Conservation (phyloP, 1,140 invertebrate genomes). For the Bombus pyrosoma region DNA sequence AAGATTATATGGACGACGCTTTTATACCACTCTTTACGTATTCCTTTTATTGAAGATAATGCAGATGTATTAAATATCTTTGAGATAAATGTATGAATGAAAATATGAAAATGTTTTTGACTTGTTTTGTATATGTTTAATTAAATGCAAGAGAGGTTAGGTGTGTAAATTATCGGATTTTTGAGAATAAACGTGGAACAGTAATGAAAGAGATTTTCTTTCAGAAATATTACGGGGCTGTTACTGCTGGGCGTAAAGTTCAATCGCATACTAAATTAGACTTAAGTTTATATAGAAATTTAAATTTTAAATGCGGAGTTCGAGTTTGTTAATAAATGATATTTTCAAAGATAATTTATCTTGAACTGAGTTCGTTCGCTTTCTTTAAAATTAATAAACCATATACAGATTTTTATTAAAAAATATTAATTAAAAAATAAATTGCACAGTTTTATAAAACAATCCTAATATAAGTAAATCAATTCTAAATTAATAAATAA, state of each 20-base stretch:
- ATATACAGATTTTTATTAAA: background rate
- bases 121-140: no score
- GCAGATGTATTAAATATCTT: background rate
- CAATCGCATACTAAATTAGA: background rate
- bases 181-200: background rate
- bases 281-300: background rate
- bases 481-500: background rate
- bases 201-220: background rate
- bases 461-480: background rate
- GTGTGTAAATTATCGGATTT: no score
- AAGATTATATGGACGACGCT: background rate
- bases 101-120: no score
- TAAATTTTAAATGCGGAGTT: background rate
- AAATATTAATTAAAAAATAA: background rate
- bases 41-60: background rate
- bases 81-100: background rate
- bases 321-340: background rate
- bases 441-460: background rate
- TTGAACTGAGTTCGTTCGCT: background rate
- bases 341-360: background rate
- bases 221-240: no score
- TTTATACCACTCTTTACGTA: background rate
- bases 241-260: no score
- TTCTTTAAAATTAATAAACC: no score
- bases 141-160: no score